Base-by-base conservation (phyloP, 92 coral and sea anemone species). In the Hydrozoanthus gracilis region DNA sequence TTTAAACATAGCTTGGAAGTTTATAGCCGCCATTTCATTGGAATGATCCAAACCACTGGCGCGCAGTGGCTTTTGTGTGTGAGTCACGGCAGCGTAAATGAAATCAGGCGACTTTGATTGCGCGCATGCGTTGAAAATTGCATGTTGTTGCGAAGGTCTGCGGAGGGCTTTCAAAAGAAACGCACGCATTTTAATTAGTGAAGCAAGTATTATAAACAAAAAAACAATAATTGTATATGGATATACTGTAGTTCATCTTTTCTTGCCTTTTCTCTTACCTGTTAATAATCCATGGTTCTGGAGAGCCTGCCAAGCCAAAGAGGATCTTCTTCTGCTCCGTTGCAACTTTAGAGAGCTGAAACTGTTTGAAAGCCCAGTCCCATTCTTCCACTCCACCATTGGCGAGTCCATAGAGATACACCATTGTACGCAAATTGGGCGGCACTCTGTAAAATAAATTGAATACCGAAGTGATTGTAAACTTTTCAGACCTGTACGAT, bases 361-460 rank as follows among this genome's bases (percentile, higher is more conserved):
- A 93, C 75, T 92, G 93, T 54, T 93, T 56, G 76, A 84, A 93
- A 27, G 72, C 80, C 58, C 89, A 91, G 82, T 91, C 88, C 96
- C 96, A 93, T 49, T 93, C 96, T 70, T 89, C 86, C 48, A 76
- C 94, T 10, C 94, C 94, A 15, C 96, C 93, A 15, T 87, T 83
- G 4, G 96, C 92, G 61, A 91, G 87, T 4, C 96, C 96, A 68
- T 89, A 89, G 60, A 74, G 89, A 67, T 89, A 93, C 4, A 93
- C 96, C 51, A 86, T 73, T 12, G 90, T 71, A 16, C 93, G 86
- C 15, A 93, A 74, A 70, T 93, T 77, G 13, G 96, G 69, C 0
- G 96, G 92, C 27, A 93, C 92, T 4, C 93, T 83, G 86, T 20
- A 66, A 49, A 60, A n/a, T 49, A 83, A 15, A 15, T 70, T 20